Conservation (phyloP, 2,113 vertebrate genomes). For the Lepisosteus osseus region DNA sequence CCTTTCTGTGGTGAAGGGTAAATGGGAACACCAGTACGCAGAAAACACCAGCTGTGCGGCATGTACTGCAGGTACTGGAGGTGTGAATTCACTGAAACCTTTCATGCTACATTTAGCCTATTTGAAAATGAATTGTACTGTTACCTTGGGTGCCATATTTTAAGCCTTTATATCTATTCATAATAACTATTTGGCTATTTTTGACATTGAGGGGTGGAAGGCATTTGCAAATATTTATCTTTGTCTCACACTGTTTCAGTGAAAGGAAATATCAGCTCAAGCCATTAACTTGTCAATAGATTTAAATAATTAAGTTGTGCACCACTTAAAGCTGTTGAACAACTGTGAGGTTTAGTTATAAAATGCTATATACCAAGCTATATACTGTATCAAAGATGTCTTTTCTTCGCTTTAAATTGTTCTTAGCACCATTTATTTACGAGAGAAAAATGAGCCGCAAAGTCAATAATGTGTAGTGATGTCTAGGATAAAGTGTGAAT, state of each 20-base stretch:
- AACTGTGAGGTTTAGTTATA: no score
- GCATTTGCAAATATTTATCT: conserved; percentile 54
- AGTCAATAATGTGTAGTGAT: no score
- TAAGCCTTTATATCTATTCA: conserved; percentile 30
- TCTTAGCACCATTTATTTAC: no score
- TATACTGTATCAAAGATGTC: no score
- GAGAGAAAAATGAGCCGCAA: no score
- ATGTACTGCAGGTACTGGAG: conserved; percentile 59
- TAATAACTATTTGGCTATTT: conserved; percentile 46
- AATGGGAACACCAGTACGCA: conserved; percentile 62
- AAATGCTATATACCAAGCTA: no score
- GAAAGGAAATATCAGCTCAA: conserved; percentile 42
- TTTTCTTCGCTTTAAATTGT: no score
- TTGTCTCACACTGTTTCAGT: conserved; percentile 45
- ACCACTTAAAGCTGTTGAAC: no score
- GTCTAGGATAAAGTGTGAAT: no score
- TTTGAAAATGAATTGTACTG: conserved; percentile 28
- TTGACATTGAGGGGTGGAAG: conserved; percentile 48
- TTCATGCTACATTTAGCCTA: conserved; percentile 68
- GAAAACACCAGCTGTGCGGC: conserved; percentile 71
- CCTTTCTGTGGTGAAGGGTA: conserved; percentile 52
- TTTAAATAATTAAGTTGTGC: conserved; percentile 48
- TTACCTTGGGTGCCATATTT: conserved; percentile 40
- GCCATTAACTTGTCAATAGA: conserved; percentile 55
- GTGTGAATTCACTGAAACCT: conserved; percentile 68